A percentile compares a stretch with the other conserved stretches of the same genome.
These are phyloP conservation scores for Antheraea pernyi DNA, from an alignment of 1,140 invertebrate genomes.

Conservation along the genomic window DNA sequence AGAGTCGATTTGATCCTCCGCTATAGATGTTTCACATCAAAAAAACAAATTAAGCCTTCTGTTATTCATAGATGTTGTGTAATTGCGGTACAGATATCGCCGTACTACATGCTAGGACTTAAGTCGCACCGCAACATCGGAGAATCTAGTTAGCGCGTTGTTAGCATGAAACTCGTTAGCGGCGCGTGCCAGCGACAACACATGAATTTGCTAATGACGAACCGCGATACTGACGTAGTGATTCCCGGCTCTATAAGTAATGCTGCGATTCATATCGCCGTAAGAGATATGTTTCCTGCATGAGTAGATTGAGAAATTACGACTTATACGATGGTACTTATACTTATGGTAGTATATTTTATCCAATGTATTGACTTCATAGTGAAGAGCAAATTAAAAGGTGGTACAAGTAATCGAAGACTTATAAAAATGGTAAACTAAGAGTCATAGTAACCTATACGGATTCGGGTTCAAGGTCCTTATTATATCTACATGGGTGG, in stretches of 20 bases:
- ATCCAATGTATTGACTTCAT: too few species aligned
- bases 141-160: slow-evolving; percentile 72
- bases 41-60: not conserved
- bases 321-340: too few species aligned
- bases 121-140: slow-evolving; percentile 10
- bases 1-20: too few species aligned
- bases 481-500: too few species aligned
- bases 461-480: too few species aligned
- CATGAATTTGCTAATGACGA: slow-evolving; percentile 75
- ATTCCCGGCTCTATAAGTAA: not conserved
- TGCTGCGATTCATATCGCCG: too few species aligned
- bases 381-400: too few species aligned
- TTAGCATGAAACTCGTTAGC: slow-evolving; percentile 72
- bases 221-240: slow-evolving; percentile 16
- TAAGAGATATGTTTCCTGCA: not conserved
- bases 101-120: not conserved
- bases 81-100: not conserved
- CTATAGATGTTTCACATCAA: too few species aligned
- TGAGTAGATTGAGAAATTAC: not conserved
- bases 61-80: not conserved
- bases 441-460: too few species aligned
- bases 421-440: too few species aligned
- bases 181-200: slow-evolving; percentile 62
- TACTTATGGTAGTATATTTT: too few species aligned
- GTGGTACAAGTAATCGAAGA: too few species aligned